Evolutionary conservation across 1,140 invertebrate genomes (phyloP).

Genomic region (Littorina saxatilis): DNA sequence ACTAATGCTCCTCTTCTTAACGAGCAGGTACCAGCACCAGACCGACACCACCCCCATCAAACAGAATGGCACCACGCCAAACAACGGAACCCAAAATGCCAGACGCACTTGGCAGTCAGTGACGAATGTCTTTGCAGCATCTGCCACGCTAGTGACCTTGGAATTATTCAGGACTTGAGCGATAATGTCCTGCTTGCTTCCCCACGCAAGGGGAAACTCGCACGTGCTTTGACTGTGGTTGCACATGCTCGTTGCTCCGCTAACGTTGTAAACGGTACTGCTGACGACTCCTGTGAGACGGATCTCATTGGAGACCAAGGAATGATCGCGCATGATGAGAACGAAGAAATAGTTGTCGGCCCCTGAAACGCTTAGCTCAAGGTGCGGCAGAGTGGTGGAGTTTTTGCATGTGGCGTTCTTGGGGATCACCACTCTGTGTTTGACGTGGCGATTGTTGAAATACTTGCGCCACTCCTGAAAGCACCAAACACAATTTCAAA

Average conservation of each 20-base stretch:
- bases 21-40: constrained; percentile 16
- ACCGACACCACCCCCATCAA: background rate
- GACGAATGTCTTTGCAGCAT: background rate
- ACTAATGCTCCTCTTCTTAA: background rate
- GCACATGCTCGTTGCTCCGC: background rate
- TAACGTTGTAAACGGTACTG: constrained; percentile 10
- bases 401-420: background rate
- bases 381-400: background rate
- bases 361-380: background rate
- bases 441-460: constrained; percentile 2
- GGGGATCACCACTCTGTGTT: background rate
- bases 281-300: background rate
- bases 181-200: background rate
- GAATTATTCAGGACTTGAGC: background rate
- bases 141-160: background rate
- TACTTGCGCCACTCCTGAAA: constrained; percentile 9
- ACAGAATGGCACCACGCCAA: background rate
- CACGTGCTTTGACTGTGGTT: background rate
- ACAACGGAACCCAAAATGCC: constrained; percentile 25
- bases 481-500: no score
- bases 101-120: background rate
- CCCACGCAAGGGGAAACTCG: constrained; percentile 19
- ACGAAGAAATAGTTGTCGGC: background rate
- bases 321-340: background rate
- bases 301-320: background rate